Evolutionary conservation across 2,113 vertebrate genomes (phyloP).

Genomic region (Struthidea cinerea): DNA sequence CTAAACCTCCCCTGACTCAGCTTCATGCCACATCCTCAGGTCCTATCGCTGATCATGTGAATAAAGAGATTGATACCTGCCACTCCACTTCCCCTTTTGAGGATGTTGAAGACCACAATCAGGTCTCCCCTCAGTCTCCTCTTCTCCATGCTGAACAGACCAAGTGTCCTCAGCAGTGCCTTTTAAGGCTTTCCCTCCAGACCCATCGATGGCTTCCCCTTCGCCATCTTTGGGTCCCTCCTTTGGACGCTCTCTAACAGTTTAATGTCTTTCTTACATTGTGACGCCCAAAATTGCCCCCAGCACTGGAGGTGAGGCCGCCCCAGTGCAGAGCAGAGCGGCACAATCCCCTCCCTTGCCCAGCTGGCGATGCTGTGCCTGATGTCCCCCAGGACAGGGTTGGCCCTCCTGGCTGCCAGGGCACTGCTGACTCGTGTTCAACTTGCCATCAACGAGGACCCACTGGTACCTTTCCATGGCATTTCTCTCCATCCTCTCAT

Average conservation of each 20-base stretch:
- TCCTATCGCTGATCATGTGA: not conserved
- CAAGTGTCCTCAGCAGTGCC: not conserved
- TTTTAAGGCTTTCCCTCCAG: not conserved
- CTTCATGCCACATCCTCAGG: not conserved
- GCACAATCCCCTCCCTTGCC: not conserved
- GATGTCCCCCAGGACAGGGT: accelerated
- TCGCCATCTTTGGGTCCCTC: accelerated
- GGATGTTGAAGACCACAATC: not conserved
- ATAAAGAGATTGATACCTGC: not conserved
- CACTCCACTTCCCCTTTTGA: not conserved
- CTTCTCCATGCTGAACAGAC: not conserved
- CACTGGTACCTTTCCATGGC: not conserved
- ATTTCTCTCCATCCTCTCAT: not conserved
- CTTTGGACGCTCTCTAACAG: not conserved
- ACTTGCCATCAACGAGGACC: accelerated
- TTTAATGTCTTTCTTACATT: accelerated
- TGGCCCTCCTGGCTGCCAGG: not conserved
- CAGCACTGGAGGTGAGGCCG: accelerated
- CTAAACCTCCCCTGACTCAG: not conserved
- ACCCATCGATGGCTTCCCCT: accelerated
- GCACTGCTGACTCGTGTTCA: accelerated
- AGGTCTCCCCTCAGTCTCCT: not conserved
- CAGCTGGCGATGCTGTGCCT: accelerated
- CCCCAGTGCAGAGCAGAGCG: not conserved
- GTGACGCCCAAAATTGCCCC: not conserved